Evolutionary conservation across 2,113 vertebrate genomes (phyloP).

Genomic region (Sarotherodon lohbergeri): DNA sequence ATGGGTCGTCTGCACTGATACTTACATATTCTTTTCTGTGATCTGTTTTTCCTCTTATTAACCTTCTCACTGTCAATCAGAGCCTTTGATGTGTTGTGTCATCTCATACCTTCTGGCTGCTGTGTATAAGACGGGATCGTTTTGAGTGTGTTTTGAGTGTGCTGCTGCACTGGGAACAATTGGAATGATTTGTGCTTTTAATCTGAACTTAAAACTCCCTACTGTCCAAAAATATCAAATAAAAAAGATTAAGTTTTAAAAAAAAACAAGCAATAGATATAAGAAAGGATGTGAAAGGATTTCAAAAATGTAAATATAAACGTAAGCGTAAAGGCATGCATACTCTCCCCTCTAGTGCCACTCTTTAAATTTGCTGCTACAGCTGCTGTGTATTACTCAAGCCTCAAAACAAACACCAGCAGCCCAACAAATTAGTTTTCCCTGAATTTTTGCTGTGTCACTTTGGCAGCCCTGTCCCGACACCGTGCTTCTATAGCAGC

Average conservation of each 20-base stretch:
- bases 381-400: background rate
- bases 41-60: background rate
- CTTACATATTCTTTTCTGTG: background rate
- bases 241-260: background rate
- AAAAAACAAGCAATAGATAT: background rate
- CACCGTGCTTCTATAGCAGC: background rate
- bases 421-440: background rate
- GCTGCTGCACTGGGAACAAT: background rate
- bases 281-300: background rate
- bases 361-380: background rate
- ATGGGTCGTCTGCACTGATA: background rate
- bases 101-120: background rate
- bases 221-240: background rate
- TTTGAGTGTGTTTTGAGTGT: background rate
- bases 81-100: background rate
- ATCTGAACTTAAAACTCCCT: background rate
- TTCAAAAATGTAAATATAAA: background rate
- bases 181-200: background rate
- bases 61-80: background rate
- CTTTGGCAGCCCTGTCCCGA: background rate
- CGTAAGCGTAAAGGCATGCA: rapidly evolving
- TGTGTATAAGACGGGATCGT: background rate
- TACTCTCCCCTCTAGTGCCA: too few species aligned
- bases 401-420: background rate
- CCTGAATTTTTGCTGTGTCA: background rate